A percentile compares a stretch with the other conserved stretches of the same genome.
Evolutionary conservation across 2,113 vertebrate species (phyloP).

Genomic region (Natator depressus): DNA sequence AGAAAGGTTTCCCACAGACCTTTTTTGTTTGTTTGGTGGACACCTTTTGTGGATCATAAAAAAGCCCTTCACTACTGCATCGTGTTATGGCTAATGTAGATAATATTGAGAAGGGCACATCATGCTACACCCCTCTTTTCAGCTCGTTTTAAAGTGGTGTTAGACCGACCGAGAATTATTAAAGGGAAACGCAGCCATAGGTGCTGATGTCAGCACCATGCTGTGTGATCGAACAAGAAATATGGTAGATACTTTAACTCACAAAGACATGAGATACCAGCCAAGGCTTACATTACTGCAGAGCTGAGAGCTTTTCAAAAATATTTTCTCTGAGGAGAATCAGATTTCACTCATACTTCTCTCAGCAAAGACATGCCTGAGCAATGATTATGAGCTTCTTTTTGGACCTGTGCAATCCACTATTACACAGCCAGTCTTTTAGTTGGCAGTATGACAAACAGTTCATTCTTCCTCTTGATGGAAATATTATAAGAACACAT

Average conservation of each 20-base stretch:
- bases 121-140: conserved; percentile 6
- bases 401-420: conserved; percentile 70
- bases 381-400: conserved; percentile 66
- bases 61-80: neutral
- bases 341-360: conserved; percentile 63
- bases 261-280: conserved; percentile 55
- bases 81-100: neutral
- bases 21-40: neutral
- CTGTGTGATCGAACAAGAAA: conserved; percentile 46
- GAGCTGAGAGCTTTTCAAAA: conserved; percentile 63
- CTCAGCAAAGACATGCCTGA: conserved; percentile 66
- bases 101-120: conserved; percentile 4
- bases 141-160: neutral
- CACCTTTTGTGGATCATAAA: neutral
- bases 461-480: conserved; percentile 62
- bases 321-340: conserved; percentile 70
- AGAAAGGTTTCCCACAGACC: neutral
- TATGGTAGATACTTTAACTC: conserved; percentile 37
- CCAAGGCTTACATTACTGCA: conserved; percentile 59
- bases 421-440: conserved; percentile 63
- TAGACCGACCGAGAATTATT: conserved; percentile 32
- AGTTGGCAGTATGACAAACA: conserved; percentile 67
- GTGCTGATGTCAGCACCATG: conserved; percentile 47
- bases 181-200: conserved; percentile 37
- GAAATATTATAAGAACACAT: conserved; percentile 38